A percentile compares a stretch with the other conserved stretches of the same genome.
Conservation (phyloP, 2,888 invertebrate genomes). For the Hydropsyche betteni region DNA sequence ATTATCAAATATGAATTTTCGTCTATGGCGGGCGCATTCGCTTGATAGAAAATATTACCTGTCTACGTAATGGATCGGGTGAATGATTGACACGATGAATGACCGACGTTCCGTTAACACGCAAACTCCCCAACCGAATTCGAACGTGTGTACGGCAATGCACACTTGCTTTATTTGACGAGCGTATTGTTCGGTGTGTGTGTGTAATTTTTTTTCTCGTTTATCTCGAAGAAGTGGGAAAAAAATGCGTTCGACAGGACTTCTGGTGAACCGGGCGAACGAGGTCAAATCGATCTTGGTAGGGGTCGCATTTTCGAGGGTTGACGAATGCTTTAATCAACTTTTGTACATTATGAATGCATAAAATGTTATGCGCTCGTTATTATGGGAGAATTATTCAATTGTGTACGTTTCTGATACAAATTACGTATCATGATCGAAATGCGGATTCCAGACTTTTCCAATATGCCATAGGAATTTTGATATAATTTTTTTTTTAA, state of each 20-base stretch:
- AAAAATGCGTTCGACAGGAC: background rate
- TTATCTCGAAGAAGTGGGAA: background rate
- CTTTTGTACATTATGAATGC: too few species aligned
- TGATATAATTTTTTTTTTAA: too few species aligned
- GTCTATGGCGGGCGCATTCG: slow-evolving; percentile 28
- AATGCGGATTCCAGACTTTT: too few species aligned
- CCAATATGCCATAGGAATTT: too few species aligned
- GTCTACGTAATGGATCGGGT: slow-evolving; percentile 44
- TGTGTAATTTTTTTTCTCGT: background rate
- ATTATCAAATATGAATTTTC: slow-evolving; percentile 33
- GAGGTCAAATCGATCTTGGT: slow-evolving; percentile 13
- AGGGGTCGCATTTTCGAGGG: background rate
- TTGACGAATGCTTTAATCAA: too few species aligned
- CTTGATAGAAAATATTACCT: slow-evolving; percentile 32
- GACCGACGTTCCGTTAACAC: slow-evolving; percentile 31
- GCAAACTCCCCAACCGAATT: slow-evolving; percentile 28
- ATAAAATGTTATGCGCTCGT: too few species aligned
- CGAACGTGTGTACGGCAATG: background rate
- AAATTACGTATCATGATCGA: too few species aligned
- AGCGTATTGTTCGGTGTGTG: background rate
- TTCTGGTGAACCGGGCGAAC: background rate
- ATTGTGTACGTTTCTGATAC: too few species aligned
- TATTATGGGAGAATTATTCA: too few species aligned
- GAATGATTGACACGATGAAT: slow-evolving; percentile 45
- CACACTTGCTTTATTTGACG: background rate